A percentile compares a stretch with the other conserved stretches of the same genome.
These are phyloP conservation scores for Lepilemur septentrionalis DNA, from an alignment of 2,797 vertebrate species.

Conservation along the genomic window DNA sequence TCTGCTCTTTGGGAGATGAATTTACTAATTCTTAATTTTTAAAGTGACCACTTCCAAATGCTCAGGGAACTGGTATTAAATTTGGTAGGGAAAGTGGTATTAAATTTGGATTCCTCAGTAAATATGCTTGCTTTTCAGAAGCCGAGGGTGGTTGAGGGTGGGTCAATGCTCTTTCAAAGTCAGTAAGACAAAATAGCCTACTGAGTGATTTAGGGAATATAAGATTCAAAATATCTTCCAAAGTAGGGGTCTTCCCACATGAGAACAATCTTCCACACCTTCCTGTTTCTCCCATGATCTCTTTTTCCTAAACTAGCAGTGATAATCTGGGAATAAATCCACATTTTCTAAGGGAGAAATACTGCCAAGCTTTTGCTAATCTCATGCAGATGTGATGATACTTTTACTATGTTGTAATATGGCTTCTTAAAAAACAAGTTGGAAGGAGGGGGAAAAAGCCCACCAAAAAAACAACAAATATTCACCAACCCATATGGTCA, in stretches of 20 bases:
- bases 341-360: constrained; percentile 76
- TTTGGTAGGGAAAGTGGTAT: neutral
- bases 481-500: constrained; percentile 89
- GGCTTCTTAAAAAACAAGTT: constrained; percentile 81
- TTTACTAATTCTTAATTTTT: constrained; percentile 59
- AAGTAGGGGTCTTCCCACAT: constrained; percentile 26
- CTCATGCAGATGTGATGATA: constrained; percentile 79
- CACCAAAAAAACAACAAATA: constrained; percentile 83
- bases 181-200: neutral
- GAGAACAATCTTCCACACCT: constrained; percentile 49
- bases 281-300: constrained; percentile 61
- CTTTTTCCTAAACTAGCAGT: constrained; percentile 68
- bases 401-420: constrained; percentile 70
- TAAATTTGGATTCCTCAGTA: neutral
- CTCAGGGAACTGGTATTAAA: neutral
- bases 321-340: constrained; percentile 79
- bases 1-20: neutral
- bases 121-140: neutral
- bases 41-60: constrained; percentile 60
- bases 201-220: neutral
- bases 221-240: neutral
- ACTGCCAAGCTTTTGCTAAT: constrained; percentile 79
- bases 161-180: neutral
- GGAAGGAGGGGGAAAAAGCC: constrained; percentile 26
- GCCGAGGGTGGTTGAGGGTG: neutral